A percentile compares a stretch with the other conserved stretches of the same genome.
phyloP scores from a whole-genome alignment of 2,888 invertebrate species.

The Malacosoma neustria region DNA sequence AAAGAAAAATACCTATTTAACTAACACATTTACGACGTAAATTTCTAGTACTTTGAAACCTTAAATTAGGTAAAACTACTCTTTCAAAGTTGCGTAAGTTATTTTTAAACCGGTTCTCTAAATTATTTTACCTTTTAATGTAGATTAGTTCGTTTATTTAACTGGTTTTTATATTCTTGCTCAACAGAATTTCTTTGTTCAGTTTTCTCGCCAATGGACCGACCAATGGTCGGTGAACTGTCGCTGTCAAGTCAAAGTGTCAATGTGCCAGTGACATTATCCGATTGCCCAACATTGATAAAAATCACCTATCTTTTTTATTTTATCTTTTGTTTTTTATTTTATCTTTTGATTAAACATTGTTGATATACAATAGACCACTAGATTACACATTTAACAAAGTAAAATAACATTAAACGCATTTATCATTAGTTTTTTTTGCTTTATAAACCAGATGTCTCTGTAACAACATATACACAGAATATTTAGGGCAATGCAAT shows the following conservation, averaged over 20 bases:
- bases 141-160: constrained; percentile 18
- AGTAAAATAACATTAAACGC: no score
- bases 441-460: no score
- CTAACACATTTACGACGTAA: not conserved
- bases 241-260: no score
- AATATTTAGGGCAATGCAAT: no score
- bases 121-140: constrained; percentile 28
- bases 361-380: no score
- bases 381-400: no score
- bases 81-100: constrained; percentile 14
- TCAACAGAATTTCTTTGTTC: constrained; percentile 21
- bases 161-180: constrained; percentile 23
- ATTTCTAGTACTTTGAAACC: not conserved
- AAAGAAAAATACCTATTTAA: not conserved
- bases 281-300: not conserved
- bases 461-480: no score
- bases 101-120: constrained; percentile 24
- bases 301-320: no score
- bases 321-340: no score
- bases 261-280: constrained; percentile 10
- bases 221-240: constrained; percentile 21
- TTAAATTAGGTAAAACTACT: not conserved
- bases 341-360: no score
- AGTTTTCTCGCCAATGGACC: constrained; percentile 14
- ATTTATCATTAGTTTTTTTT: no score